These are phyloP conservation scores for Chironomus riparius DNA, from an alignment of 2,888 invertebrate genomes.

Conservation along the genomic window DNA sequence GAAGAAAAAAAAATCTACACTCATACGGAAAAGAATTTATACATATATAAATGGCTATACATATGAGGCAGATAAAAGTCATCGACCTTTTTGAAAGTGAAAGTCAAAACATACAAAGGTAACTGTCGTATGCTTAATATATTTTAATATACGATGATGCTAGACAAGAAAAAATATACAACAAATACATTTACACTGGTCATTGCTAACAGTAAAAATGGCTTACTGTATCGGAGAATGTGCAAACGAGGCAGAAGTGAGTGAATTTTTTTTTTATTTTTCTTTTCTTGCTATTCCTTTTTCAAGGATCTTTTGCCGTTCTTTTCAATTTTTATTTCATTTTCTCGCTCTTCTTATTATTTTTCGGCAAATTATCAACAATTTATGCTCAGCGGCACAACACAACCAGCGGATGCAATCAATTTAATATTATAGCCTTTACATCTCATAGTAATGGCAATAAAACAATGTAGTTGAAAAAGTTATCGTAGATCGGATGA, in stretches of 20 bases:
- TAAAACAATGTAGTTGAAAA: too few species aligned
- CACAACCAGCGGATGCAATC: background rate
- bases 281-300: constrained; percentile 5
- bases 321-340: background rate
- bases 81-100: constrained; percentile 26
- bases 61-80: constrained; percentile 1
- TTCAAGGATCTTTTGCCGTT: constrained; percentile 10
- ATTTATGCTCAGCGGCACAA: too few species aligned
- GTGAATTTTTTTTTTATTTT: background rate
- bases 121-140: constrained; percentile 23
- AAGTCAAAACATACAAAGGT: constrained; percentile 25
- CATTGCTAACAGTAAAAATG: constrained; percentile 21
- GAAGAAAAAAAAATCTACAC: constrained; percentile 3
- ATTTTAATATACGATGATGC: constrained; percentile 4
- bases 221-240: constrained; percentile 11
- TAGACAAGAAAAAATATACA: constrained; percentile 11
- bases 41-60: background rate
- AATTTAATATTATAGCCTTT: background rate
- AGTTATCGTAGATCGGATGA: too few species aligned
- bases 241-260: background rate
- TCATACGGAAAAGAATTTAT: background rate
- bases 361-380: background rate
- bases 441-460: background rate
- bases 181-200: constrained; percentile 1
- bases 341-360: background rate